Evolutionary conservation across 2,888 invertebrate species (phyloP).

Genomic region (Pollenia angustigena): DNA sequence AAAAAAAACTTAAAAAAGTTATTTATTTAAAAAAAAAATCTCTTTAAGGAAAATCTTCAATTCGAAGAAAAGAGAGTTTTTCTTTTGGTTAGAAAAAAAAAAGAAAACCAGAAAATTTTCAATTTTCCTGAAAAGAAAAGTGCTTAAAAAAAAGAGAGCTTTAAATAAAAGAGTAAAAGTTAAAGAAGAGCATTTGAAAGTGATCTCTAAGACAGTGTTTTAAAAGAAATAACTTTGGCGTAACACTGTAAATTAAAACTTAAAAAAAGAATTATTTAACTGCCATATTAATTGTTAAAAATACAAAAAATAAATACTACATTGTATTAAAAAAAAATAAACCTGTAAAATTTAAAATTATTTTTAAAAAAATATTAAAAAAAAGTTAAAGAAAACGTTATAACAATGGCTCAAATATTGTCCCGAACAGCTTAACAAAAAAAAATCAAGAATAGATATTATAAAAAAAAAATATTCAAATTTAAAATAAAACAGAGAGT

Average conservation of each 20-base stretch:
- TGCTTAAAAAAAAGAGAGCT: constrained; percentile 12
- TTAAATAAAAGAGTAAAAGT: constrained; percentile 22
- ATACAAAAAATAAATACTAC: constrained; percentile 32
- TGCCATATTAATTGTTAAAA: constrained; percentile 67
- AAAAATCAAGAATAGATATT: background rate
- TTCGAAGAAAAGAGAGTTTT: background rate
- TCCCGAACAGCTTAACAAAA: constrained; percentile 50
- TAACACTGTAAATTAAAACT: constrained; percentile 33
- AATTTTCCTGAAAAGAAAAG: constrained; percentile 14
- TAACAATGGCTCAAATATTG: constrained; percentile 45
- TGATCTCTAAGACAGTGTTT: constrained; percentile 57
- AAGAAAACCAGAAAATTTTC: background rate
- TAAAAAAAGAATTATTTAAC: constrained; percentile 34
- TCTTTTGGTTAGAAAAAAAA: background rate
- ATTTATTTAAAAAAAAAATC: background rate
- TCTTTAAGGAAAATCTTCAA: background rate
- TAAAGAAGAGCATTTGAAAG: constrained; percentile 59
- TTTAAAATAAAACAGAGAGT: background rate
- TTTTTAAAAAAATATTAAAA: background rate
- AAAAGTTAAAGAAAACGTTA: constrained; percentile 14
- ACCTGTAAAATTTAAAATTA: constrained; percentile 9
- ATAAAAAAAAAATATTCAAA: background rate
- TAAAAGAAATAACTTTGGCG: constrained; percentile 32
- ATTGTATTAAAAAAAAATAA: constrained; percentile 38
- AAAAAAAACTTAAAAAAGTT: constrained; percentile 7